Evolutionary conservation across 2,113 vertebrate genomes (phyloP).

Genomic region (Cyphomyrus plagiostoma): DNA sequence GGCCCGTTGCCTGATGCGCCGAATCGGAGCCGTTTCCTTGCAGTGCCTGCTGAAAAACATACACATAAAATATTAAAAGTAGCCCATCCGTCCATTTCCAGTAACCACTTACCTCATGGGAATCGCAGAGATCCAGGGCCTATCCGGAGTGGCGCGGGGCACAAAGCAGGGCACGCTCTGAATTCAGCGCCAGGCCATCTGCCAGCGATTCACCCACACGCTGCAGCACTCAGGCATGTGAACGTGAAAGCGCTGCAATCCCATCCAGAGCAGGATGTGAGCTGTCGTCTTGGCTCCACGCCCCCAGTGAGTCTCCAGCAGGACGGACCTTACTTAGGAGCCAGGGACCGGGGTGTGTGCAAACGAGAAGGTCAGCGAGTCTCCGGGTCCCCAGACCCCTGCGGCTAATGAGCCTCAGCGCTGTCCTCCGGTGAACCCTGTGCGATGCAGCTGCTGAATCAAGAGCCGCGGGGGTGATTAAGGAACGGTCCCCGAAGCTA

Average conservation of each 20-base stretch:
- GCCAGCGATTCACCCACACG: background rate
- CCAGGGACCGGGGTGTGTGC: background rate
- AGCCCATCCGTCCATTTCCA: background rate
- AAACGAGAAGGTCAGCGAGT: background rate
- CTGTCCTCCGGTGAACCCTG: background rate
- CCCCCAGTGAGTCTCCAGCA: background rate
- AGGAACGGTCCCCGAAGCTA: background rate
- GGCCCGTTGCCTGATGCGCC: background rate
- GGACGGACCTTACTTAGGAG: background rate
- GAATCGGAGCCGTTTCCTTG: background rate
- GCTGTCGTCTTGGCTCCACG: background rate
- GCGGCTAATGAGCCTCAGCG: background rate
- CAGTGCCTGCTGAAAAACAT: background rate
- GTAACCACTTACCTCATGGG: background rate
- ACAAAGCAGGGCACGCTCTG: background rate
- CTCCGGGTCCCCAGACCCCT: background rate
- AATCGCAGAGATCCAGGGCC: background rate
- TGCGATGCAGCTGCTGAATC: background rate
- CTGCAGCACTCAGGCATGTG: background rate
- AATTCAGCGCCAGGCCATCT: background rate
- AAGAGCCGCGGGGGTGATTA: background rate
- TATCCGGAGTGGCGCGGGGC: background rate
- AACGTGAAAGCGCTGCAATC: background rate
- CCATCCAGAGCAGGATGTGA: slow-evolving; percentile 2
- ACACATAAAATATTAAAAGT: background rate